Base-by-base conservation (phyloP, 2,888 invertebrate species). In the Thecophora atra region DNA sequence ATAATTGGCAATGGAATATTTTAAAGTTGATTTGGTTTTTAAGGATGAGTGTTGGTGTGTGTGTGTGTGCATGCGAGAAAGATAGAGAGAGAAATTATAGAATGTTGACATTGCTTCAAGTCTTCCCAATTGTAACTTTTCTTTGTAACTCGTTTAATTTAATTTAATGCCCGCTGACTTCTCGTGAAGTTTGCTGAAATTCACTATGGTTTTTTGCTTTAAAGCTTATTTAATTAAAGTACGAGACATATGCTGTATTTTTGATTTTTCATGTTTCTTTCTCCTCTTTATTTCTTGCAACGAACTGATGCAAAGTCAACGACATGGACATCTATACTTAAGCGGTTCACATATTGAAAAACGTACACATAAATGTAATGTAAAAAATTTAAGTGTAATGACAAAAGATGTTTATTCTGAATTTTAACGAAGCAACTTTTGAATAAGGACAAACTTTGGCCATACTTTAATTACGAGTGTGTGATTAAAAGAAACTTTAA, bases 1-100 rank as follows among this genome's bases (percentile, higher is more conserved):
- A 37, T 37, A 37, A 8, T 37, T 37, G 11, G n/a, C 52, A 62
- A 63, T 70, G 70, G 70, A 70, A 70, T 70, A 37, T 70, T n/a
- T 19, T 30, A 17, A 42, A 69, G 42, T 69, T 44, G 28, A 26
- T 47, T 47, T 47, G 47, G 15, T 47, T 47, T 47, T 47, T 47
- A 13, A 15, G 15, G 44, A 17, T 44, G 47, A 21, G 56, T 68
- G 24, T 58, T 56, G 54, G 63, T 37, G 37, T 51, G 17, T 11
- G 8, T 15, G 52, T 52, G 52, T 5, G 19, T 52, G 17, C 8
- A 52, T 52, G n/a, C 8, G 52, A n/a, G n/a, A n/a, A n/a, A n/a
- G n/a, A n/a, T n/a, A n/a, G n/a, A n/a, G n/a, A n/a, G n/a, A n/a
- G n/a, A n/a, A n/a, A n/a, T n/a, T n/a, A n/a, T 37, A 1, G 13